phyloP scores from a whole-genome alignment of 2,797 vertebrate genomes.

The Labroides dimidiatus region DNA sequence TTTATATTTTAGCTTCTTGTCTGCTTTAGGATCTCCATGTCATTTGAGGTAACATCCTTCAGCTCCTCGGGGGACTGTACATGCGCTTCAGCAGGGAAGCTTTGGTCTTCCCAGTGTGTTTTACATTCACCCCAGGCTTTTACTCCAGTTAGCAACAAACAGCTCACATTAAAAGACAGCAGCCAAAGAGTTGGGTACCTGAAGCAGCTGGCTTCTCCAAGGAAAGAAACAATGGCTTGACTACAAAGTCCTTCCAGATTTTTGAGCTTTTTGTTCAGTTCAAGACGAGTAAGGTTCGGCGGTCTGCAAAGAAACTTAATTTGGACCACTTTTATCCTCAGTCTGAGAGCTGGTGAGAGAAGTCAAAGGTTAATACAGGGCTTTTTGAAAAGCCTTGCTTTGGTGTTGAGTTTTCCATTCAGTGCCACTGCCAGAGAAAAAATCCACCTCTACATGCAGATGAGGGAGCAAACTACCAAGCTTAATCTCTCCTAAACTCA shows the following conservation, averaged over 20 bases:
- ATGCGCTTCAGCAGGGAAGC: neutral
- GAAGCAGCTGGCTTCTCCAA: conserved; percentile 20
- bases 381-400: conserved; percentile 13
- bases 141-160: neutral
- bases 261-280: neutral
- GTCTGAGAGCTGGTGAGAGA: conserved; percentile 1
- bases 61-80: neutral
- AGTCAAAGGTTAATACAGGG: conserved; percentile 35
- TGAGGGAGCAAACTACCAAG: conserved; percentile 1
- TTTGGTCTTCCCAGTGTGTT: neutral
- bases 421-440: neutral
- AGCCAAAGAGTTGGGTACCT: neutral
- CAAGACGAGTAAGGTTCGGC: neutral
- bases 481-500: conserved; percentile 4
- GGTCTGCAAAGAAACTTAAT: neutral
- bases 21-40: conserved; percentile 1
- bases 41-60: neutral
- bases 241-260: conserved; percentile 22
- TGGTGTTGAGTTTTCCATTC: conserved; percentile 15
- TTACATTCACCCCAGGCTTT: conserved; percentile 16
- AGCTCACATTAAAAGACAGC: conserved; percentile 12
- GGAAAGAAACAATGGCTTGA: conserved; percentile 4
- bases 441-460: neutral
- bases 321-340: conserved; percentile 14
- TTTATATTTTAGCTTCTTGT: neutral